Conservation (phyloP, 2,888 invertebrate species). For the Strigamia maritima region DNA sequence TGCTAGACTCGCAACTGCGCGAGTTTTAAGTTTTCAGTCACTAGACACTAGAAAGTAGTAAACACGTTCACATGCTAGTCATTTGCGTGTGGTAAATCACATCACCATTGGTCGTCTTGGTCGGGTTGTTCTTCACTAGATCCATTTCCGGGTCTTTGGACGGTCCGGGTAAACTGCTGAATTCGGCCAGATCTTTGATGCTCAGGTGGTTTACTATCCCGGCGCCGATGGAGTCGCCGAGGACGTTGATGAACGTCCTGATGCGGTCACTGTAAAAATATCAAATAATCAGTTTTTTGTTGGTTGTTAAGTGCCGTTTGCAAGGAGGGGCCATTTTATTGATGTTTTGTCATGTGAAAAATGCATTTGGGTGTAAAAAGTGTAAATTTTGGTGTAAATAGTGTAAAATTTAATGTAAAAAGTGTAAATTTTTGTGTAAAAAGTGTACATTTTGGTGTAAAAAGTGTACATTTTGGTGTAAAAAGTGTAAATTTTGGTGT, state of each 20-base stretch:
- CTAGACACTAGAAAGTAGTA: not conserved
- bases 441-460: too few relatives aligned
- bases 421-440: too few relatives aligned
- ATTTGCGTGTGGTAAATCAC: not conserved
- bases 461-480: too few relatives aligned
- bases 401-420: too few relatives aligned
- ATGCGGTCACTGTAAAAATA: slow-evolving; percentile 53
- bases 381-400: too few relatives aligned
- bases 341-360: too few relatives aligned
- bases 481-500: too few relatives aligned
- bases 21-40: not conserved
- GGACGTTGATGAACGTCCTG: slow-evolving; percentile 78
- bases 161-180: not conserved
- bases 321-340: too few relatives aligned
- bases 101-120: not conserved
- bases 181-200: slow-evolving; percentile 49
- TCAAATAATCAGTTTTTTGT: not conserved
- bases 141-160: not conserved
- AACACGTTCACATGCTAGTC: not conserved
- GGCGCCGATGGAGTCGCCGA: slow-evolving; percentile 92
- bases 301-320: too few relatives aligned
- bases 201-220: slow-evolving; percentile 84
- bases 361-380: too few relatives aligned
- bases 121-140: not conserved
- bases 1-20: too few relatives aligned